Evolutionary conservation across 2,797 vertebrate species (phyloP).

Genomic region (Hyperoplus immaculatus): DNA sequence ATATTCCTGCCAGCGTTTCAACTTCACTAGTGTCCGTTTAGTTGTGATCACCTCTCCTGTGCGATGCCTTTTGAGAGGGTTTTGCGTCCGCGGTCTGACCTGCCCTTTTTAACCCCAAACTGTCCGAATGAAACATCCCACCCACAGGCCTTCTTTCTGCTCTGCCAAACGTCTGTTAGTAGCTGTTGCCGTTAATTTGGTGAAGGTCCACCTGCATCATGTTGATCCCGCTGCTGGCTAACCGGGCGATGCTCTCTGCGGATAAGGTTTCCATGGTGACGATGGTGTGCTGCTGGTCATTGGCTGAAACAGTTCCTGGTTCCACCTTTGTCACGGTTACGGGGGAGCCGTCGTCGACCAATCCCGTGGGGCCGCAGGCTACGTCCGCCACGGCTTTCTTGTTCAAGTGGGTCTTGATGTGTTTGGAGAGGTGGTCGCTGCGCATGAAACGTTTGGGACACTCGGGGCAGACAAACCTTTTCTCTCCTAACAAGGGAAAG

Average conservation of each 20-base stretch:
- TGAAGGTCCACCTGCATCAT: slow-evolving; percentile 98
- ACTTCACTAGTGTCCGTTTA: slow-evolving; percentile 48
- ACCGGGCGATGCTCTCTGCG: slow-evolving; percentile 92
- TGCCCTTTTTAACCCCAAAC: slow-evolving; percentile 69
- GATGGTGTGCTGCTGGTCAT: slow-evolving; percentile 85
- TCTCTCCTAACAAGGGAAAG: slow-evolving; percentile 87
- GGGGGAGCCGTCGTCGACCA: slow-evolving; percentile 83
- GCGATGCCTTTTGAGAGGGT: slow-evolving; percentile 42
- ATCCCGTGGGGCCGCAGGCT: slow-evolving; percentile 21
- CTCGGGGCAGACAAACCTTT: slow-evolving; percentile 92
- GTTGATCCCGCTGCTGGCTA: slow-evolving; percentile 93
- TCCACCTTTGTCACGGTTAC: slow-evolving; percentile 82
- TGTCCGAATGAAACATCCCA: slow-evolving; percentile 53
- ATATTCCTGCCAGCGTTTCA: slow-evolving; percentile 43
- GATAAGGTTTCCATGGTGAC: slow-evolving; percentile 96
- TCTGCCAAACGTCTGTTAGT: slow-evolving; percentile 75
- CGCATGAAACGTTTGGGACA: slow-evolving; percentile 99
- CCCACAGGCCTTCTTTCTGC: slow-evolving; percentile 22
- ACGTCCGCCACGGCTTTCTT: slow-evolving; percentile 85
- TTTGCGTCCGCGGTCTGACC: slow-evolving; percentile 42
- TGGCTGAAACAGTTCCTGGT: slow-evolving; percentile 77
- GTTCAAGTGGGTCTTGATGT: slow-evolving; percentile 96
- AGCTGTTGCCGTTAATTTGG: slow-evolving; percentile 94
- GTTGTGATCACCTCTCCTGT: slow-evolving; percentile 49
- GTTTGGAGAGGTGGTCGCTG: slow-evolving; percentile 97